phyloP scores from a whole-genome alignment of 2,888 invertebrate genomes.

The Itoplectis maculator region DNA sequence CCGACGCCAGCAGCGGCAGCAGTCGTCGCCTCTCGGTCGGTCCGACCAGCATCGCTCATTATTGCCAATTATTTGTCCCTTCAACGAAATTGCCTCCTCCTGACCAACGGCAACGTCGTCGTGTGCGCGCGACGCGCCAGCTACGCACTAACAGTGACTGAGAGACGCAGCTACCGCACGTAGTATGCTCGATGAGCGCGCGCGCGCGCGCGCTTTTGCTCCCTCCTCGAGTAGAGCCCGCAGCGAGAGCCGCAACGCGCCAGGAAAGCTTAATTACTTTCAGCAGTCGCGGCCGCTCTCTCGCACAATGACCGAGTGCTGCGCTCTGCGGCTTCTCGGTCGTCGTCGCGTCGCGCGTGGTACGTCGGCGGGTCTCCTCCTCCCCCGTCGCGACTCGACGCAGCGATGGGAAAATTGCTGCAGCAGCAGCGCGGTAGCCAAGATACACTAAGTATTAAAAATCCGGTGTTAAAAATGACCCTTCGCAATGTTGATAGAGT shows the following conservation, averaged over 20 bases:
- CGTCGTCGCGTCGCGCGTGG: too few relatives aligned
- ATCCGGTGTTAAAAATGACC: too few relatives aligned
- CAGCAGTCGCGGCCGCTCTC: conserved; percentile 27
- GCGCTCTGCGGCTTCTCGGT: too few relatives aligned
- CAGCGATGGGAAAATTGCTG: conserved; percentile 27
- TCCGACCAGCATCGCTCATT: conserved; percentile 71
- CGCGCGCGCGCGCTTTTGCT: conserved; percentile 31
- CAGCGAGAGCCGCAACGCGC: conserved; percentile 27
- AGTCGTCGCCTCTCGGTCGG: conserved; percentile 10
- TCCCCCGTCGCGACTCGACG: neutral
- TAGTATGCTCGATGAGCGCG: neutral
- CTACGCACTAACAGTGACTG: too few relatives aligned
- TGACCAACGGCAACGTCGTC: conserved; percentile 61
- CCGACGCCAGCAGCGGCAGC: conserved; percentile 23
- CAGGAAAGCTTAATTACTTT: conserved; percentile 71
- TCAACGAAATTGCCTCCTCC: conserved; percentile 70
- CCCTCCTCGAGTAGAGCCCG: conserved; percentile 17
- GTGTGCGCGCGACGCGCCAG: neutral
- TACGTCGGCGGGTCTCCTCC: too few relatives aligned
- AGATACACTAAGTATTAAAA: too few relatives aligned
- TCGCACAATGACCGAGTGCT: conserved; percentile 7
- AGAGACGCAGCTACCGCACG: conserved; percentile 41
- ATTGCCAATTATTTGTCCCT: conserved; percentile 74
- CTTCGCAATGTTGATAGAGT: too few relatives aligned
- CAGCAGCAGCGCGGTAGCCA: too few relatives aligned